Conservation (phyloP, 2,113 vertebrate genomes). For the Ovibos moschatus region DNA sequence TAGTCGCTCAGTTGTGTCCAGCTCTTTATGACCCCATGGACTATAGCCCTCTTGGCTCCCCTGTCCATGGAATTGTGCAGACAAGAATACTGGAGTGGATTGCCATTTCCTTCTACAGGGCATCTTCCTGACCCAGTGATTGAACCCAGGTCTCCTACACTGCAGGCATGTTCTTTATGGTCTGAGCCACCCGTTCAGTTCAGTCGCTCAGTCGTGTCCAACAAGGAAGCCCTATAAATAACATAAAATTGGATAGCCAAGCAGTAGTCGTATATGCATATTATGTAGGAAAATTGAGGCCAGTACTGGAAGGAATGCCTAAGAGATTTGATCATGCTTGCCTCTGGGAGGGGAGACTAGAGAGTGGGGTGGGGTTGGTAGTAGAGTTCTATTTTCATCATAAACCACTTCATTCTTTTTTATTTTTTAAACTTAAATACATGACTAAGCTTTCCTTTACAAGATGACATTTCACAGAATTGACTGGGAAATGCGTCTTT, state of each 20-base stretch:
- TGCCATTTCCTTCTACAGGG: background rate
- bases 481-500: background rate
- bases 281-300: background rate
- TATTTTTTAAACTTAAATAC: background rate
- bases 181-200: background rate
- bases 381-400: background rate
- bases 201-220: accelerated
- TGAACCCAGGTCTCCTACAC: background rate
- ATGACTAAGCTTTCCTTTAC: background rate
- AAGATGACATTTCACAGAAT: background rate
- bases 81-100: background rate
- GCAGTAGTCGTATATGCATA: background rate
- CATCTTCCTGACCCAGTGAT: background rate
- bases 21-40: background rate
- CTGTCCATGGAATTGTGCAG: background rate
- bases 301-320: background rate
- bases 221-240: background rate
- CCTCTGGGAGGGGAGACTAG: background rate
- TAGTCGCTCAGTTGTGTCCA: background rate
- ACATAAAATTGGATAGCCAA: background rate
- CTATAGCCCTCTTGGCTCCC: background rate
- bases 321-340: background rate
- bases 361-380: background rate
- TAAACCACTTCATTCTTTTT: background rate
- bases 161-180: background rate